Conservation (phyloP, 2,113 vertebrate species). For the Coturnix japonica region DNA sequence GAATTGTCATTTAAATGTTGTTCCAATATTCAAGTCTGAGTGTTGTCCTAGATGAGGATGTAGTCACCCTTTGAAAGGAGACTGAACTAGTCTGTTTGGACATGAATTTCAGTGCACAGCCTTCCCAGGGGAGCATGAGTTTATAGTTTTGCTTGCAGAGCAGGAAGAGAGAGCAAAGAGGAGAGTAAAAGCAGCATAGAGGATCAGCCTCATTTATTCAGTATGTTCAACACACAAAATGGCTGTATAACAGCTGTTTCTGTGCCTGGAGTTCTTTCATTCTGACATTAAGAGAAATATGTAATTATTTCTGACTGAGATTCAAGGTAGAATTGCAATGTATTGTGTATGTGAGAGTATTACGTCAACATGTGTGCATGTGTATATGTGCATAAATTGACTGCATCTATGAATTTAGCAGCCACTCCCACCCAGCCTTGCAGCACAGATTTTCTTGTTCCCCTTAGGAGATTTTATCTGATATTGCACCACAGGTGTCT, state of each 20-base stretch:
- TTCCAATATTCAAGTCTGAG: neutral
- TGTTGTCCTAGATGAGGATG: neutral
- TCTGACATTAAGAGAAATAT: constrained; percentile 20
- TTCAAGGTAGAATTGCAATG: neutral
- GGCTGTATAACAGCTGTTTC: constrained; percentile 2
- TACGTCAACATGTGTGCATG: neutral
- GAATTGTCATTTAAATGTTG: neutral
- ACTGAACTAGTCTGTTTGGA: neutral
- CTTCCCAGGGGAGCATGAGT: neutral
- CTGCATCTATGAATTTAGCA: constrained; percentile 26
- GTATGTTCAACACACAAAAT: neutral
- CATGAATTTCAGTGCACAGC: neutral
- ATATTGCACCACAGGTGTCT: constrained; percentile 15
- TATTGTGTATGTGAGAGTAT: neutral
- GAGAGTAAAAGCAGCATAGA: neutral
- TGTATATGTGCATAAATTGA: neutral
- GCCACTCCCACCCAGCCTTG: neutral
- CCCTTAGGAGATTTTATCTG: constrained; percentile 31
- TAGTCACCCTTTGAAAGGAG: neutral
- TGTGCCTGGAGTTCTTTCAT: constrained; percentile 17
- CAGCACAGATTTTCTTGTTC: constrained; percentile 34
- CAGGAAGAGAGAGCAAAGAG: neutral
- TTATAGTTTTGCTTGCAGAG: neutral
- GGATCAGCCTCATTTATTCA: constrained; percentile 17
- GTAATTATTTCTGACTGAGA: constrained; percentile 34